Conservation (phyloP, 2,797 vertebrate genomes). For the Peromyscus nudipes region DNA sequence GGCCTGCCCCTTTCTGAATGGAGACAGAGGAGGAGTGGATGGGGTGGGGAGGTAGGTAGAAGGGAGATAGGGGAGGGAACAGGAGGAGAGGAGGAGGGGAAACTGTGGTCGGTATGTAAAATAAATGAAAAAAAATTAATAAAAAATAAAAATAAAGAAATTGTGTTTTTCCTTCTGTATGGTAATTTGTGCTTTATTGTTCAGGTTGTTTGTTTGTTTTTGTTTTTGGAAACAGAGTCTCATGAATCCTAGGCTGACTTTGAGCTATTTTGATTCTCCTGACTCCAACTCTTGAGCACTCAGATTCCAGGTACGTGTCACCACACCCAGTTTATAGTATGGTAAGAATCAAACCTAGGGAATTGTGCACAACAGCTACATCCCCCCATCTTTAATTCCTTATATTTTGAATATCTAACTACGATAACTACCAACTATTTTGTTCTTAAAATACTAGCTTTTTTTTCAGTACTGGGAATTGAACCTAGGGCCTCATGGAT, state of each 20-base stretch:
- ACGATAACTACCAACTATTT: not conserved
- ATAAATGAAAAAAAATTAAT: no score
- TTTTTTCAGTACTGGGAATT: not conserved
- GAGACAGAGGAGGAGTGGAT: no score
- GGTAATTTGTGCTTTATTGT: not conserved
- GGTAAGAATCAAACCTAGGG: not conserved
- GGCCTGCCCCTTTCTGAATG: no score
- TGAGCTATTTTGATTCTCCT: not conserved
- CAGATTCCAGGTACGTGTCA: not conserved
- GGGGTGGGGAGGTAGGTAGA: no score
- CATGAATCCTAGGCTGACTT: not conserved
- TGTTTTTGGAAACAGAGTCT: not conserved
- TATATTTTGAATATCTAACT: not conserved
- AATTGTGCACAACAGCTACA: not conserved
- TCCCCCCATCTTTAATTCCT: not conserved
- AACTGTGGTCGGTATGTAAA: no score
- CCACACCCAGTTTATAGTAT: not conserved
- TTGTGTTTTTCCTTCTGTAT: not conserved
- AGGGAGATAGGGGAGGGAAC: no score
- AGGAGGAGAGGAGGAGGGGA: no score
- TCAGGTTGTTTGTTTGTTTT: not conserved
- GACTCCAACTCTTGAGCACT: not conserved
- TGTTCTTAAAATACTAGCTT: conserved; percentile 1
- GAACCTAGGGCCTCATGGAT: not conserved
- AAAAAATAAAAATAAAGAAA: no score